Conservation (phyloP, 2,113 vertebrate genomes). For the Microtus montanus region DNA sequence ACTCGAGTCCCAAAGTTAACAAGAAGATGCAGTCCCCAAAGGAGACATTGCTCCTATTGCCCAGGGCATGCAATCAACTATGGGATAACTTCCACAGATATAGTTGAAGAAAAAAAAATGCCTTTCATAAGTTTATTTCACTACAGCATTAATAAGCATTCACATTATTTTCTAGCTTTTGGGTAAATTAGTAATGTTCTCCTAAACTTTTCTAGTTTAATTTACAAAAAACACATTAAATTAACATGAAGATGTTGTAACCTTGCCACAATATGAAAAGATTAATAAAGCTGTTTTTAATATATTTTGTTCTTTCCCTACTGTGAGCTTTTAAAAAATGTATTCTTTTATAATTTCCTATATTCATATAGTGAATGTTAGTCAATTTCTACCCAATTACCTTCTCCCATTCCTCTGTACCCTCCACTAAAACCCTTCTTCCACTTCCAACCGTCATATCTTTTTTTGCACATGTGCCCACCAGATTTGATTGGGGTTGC, state of each 20-base stretch:
- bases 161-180: not conserved
- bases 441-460: not conserved
- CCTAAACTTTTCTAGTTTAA: not conserved
- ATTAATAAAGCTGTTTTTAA: not conserved
- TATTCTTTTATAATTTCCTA: not conserved
- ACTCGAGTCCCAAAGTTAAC: not conserved
- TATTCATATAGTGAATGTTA: not conserved
- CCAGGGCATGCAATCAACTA: not conserved
- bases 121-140: not conserved
- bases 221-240: slow-evolving; percentile 20
- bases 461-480: not conserved
- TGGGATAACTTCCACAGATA: not conserved
- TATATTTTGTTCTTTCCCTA: not conserved
- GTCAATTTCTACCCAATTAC: not conserved
- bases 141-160: not conserved
- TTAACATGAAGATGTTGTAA: not conserved
- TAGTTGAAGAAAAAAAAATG: not conserved
- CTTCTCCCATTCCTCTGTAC: not conserved
- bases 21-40: not conserved
- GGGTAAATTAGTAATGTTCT: not conserved
- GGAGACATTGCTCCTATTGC: not conserved
- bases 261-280: not conserved
- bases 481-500: too few relatives aligned
- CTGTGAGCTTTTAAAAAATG: not conserved
- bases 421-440: not conserved